Percentiles rank a stretch among this genome's conserved stretches.
Conservation (phyloP, 1,140 invertebrate genomes). For the Drosophila murphyi region DNA sequence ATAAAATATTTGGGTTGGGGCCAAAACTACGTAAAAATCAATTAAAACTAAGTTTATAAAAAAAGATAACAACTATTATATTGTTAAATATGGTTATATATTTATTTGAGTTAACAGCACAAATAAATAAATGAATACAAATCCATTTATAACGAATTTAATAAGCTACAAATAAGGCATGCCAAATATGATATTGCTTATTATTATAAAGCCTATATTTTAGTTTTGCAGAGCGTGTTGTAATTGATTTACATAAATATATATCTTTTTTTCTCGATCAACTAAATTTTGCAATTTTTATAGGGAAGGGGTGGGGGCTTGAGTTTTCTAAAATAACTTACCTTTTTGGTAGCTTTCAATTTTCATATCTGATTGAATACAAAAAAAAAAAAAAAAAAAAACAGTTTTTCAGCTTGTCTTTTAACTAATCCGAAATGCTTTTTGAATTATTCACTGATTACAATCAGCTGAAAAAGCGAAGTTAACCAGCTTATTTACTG, state of each 20-base stretch:
- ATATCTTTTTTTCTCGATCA: too few species aligned
- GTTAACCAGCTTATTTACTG: too few species aligned
- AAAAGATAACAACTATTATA: neutral
- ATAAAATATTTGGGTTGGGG: neutral
- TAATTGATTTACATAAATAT: neutral
- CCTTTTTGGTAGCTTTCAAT: too few species aligned
- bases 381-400: too few species aligned
- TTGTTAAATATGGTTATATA: neutral
- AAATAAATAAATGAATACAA: neutral
- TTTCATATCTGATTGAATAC: too few species aligned
- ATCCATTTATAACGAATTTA: slow-evolving; percentile 1
- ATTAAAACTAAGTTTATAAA: neutral
- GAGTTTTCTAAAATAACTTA: too few species aligned
- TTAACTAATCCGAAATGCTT: too few species aligned
- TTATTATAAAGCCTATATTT: neutral
- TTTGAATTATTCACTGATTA: too few species aligned
- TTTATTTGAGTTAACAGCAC: neutral
- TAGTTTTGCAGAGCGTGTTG: slow-evolving; percentile 19
- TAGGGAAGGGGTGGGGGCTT: too few species aligned
- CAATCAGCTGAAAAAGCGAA: too few species aligned
- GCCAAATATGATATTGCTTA: slow-evolving; percentile 12
- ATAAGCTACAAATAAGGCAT: slow-evolving; percentile 28
- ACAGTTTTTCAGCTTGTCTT: too few species aligned
- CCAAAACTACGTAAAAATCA: slow-evolving; percentile 6
- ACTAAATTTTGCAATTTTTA: too few species aligned